These are phyloP conservation scores for Agonopterix subpropinquella DNA, from an alignment of 2,888 invertebrate genomes.

Conservation along the genomic window DNA sequence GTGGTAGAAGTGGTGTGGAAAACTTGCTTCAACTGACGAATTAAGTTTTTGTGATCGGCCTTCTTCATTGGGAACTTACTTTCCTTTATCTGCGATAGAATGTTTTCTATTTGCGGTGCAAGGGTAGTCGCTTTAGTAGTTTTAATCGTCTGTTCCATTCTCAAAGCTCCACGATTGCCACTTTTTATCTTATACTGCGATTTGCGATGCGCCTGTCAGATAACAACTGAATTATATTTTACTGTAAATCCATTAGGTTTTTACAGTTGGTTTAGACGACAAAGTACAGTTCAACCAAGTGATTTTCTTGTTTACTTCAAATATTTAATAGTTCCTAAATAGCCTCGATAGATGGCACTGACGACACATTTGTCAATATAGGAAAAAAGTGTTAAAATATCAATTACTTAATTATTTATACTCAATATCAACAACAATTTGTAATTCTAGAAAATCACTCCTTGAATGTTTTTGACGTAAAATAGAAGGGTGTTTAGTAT, in stretches of 20 bases:
- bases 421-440: too few species aligned
- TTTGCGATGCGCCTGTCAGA: neutral
- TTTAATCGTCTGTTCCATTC: too few species aligned
- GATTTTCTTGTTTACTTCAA: too few species aligned
- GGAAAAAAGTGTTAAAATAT: too few species aligned
- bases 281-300: too few species aligned
- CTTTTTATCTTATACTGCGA: neutral
- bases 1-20: neutral
- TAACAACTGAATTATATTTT: neutral
- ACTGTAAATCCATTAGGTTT: neutral
- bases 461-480: too few species aligned
- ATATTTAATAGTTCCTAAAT: too few species aligned
- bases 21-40: neutral
- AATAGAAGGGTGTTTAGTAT: slow-evolving; percentile 25
- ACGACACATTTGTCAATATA: too few species aligned
- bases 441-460: too few species aligned
- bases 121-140: neutral
- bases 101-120: slow-evolving; percentile 1
- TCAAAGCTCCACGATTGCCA: neutral
- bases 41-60: neutral
- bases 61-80: neutral
- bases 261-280: neutral
- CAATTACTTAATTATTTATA: too few species aligned
- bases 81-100: slow-evolving; percentile 1
- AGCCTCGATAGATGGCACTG: too few species aligned